Conservation (phyloP, 2,888 invertebrate genomes). For the Trissolcus brochymenae region DNA sequence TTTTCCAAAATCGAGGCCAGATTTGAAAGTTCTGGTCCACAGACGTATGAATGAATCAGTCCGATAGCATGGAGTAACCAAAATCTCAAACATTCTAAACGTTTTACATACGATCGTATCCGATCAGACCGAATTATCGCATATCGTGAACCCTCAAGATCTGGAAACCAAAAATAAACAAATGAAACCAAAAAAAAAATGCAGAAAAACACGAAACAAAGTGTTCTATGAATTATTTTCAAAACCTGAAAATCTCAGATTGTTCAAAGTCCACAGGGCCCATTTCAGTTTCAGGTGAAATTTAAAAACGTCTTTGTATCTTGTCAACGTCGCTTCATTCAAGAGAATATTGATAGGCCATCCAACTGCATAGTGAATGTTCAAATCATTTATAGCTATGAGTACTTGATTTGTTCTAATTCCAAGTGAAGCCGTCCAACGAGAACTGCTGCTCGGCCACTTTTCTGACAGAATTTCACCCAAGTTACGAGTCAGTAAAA, state of each 20-base stretch:
- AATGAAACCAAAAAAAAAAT: conserved; percentile 12
- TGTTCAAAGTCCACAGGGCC: conserved; percentile 78
- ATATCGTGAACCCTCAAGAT: conserved; percentile 65
- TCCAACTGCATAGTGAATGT: conserved; percentile 71
- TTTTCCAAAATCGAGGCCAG: conserved; percentile 70
- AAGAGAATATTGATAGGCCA: conserved; percentile 76
- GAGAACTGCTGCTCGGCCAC: conserved; percentile 74
- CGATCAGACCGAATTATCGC: conserved; percentile 61
- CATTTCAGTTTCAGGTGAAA: conserved; percentile 79
- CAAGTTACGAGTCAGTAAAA: conserved; percentile 76
- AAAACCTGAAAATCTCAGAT: conserved; percentile 75
- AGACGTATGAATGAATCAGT: conserved; percentile 78
- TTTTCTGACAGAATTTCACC: conserved; percentile 77
- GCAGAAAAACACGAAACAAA: neutral
- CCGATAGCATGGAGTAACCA: conserved; percentile 79
- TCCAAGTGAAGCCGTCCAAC: conserved; percentile 71
- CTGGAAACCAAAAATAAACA: conserved; percentile 54
- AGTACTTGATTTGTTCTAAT: conserved; percentile 67
- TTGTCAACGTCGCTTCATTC: conserved; percentile 66
- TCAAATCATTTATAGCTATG: conserved; percentile 69
- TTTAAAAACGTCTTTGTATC: conserved; percentile 76
- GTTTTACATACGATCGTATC: conserved; percentile 71
- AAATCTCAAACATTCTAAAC: conserved; percentile 78
- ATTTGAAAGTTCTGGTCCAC: conserved; percentile 77
- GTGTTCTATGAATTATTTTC: neutral